Conservation (phyloP, 2,888 invertebrate genomes). For the Acanthococcus lagerstroemiae region DNA sequence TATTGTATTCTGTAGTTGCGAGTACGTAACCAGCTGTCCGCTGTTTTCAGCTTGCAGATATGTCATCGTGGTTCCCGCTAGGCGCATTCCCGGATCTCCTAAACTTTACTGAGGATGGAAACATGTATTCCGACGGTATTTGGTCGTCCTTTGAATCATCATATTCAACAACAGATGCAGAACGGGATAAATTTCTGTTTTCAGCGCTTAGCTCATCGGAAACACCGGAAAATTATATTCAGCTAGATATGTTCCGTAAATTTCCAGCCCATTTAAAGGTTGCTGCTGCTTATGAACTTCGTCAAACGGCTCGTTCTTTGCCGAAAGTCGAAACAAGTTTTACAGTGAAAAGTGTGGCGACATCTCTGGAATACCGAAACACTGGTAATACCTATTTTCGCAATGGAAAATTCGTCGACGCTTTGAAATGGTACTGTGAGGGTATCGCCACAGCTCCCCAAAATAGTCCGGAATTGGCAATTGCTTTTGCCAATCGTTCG, state of each 20-base stretch:
- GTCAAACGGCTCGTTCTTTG: not conserved
- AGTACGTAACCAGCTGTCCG: too few species aligned
- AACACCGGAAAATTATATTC: too few species aligned
- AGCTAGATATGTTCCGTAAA: not conserved
- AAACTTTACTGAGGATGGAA: too few species aligned
- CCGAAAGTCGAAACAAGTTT: not conserved
- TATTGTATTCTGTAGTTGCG: too few species aligned
- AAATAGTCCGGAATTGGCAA: constrained; percentile 48
- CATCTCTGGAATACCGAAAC: not conserved
- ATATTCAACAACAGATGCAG: too few species aligned
- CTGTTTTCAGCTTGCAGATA: too few species aligned
- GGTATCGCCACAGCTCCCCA: constrained; percentile 51
- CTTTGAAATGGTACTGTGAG: constrained; percentile 51
- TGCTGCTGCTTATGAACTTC: constrained; percentile 3
- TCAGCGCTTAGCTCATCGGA: too few species aligned
- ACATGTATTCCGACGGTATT: too few species aligned
- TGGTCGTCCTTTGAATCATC: too few species aligned
- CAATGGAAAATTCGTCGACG: constrained; percentile 45
- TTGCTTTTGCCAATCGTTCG: constrained; percentile 60
- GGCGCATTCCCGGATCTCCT: too few species aligned
- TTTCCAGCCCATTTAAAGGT: constrained; percentile 4
- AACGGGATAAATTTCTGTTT: too few species aligned
- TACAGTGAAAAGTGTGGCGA: not conserved
- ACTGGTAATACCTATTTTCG: constrained; percentile 45
- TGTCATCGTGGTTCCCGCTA: too few species aligned